Evolutionary conservation across 1,140 invertebrate genomes (phyloP).

Genomic region (Pygmarrhopalites habei): DNA sequence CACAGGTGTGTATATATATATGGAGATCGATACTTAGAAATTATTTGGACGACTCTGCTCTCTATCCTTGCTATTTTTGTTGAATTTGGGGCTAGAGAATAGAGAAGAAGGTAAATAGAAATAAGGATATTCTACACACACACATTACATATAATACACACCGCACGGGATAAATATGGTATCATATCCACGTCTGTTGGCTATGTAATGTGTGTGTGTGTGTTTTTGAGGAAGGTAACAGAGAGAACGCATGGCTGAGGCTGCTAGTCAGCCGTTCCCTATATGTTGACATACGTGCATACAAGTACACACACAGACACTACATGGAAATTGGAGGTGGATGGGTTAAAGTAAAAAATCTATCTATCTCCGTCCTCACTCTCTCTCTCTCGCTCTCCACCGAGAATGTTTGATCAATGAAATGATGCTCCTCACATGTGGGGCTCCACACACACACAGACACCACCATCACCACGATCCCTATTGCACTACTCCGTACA

Average conservation of each 20-base stretch:
- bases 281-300: background rate
- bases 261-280: background rate
- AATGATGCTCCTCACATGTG: background rate
- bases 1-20: too few relatives aligned
- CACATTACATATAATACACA: background rate
- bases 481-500: too few relatives aligned
- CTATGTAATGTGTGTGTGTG: background rate
- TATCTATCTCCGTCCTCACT: too few relatives aligned
- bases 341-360: too few relatives aligned
- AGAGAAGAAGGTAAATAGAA: too few relatives aligned
- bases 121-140: background rate
- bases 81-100: too few relatives aligned
- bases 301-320: too few relatives aligned
- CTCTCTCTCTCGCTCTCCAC: too few relatives aligned
- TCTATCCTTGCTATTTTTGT: background rate
- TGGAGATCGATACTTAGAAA: too few relatives aligned
- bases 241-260: background rate
- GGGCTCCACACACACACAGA: too few relatives aligned
- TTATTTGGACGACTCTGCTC: background rate
- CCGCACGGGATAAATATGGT: background rate
- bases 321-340: too few relatives aligned
- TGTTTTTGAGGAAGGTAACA: background rate
- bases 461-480: too few relatives aligned
- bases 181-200: background rate
- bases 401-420: conserved; percentile 13